A percentile compares a stretch with the other conserved stretches of the same genome.
phyloP scores from a whole-genome alignment of 2,113 vertebrate species.

The Vidua chalybeata region DNA sequence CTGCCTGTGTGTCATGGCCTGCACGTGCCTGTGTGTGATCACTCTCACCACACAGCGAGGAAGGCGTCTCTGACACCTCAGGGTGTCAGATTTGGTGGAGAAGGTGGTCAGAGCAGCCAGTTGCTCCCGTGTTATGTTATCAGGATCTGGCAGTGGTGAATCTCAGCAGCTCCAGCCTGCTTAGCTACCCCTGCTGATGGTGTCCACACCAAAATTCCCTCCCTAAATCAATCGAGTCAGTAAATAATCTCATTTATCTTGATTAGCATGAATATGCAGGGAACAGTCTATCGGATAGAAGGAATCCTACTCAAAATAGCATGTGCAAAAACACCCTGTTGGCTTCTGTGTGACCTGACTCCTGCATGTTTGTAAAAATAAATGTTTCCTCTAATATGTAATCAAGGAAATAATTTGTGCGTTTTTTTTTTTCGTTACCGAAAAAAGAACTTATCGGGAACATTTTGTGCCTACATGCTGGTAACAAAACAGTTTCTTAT shows the following conservation, averaged over 20 bases:
- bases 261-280: neutral
- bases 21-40: neutral
- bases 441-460: neutral
- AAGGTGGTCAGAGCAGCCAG: neutral
- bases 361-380: slow-evolving; percentile 6
- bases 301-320: neutral
- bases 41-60: neutral
- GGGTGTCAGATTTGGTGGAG: neutral
- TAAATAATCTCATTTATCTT: neutral
- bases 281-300: neutral
- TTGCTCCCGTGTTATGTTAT: rapidly evolving
- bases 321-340: neutral
- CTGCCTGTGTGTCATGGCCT: neutral
- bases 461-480: slow-evolving; percentile 28
- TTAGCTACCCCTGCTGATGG: neutral
- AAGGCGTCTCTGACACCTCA: neutral
- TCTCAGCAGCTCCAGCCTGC: neutral
- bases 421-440: neutral
- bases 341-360: neutral
- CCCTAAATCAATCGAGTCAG: neutral
- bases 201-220: neutral
- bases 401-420: slow-evolving; percentile 44
- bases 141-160: neutral
- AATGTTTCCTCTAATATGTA: slow-evolving; percentile 27
- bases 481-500: slow-evolving; percentile 44